A percentile compares a stretch with the other conserved stretches of the same genome.
These are phyloP conservation scores for Archivesica marissinica DNA, from an alignment of 1,140 invertebrate genomes.

Conservation along the genomic window DNA sequence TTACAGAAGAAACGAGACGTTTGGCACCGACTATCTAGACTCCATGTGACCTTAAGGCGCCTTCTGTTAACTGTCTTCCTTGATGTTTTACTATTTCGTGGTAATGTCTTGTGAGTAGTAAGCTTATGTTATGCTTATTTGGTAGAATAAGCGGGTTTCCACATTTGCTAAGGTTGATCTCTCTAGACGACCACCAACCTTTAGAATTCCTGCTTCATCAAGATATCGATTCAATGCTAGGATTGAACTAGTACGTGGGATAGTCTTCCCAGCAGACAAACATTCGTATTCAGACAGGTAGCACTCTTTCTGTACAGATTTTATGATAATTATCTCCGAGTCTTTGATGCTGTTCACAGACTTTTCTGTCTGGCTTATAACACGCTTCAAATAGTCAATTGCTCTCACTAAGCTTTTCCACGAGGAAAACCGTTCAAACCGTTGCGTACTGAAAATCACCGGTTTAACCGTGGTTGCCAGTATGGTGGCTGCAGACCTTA, in stretches of 20 bases:
- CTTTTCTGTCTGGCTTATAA: neutral
- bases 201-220: slow-evolving; percentile 13
- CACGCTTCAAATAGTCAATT: neutral
- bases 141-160: slow-evolving; percentile 19
- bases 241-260: neutral
- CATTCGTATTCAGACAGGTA: neutral
- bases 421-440: slow-evolving; percentile 7
- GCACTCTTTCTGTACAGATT: neutral
- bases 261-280: neutral
- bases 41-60: slow-evolving; percentile 29
- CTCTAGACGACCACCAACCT: slow-evolving; percentile 13
- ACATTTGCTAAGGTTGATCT: neutral
- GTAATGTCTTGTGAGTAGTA: slow-evolving; percentile 26
- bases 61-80: slow-evolving; percentile 53
- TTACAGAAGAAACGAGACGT: neutral
- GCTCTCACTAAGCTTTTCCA: no score
- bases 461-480: no score
- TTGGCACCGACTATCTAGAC: slow-evolving; percentile 61
- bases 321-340: neutral
- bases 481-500: no score
- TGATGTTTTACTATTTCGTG: slow-evolving; percentile 53
- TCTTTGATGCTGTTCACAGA: neutral
- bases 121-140: neutral
- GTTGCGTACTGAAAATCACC: no score
- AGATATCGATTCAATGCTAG: neutral